Conservation (phyloP, 2,797 vertebrate species). For the Myotis daubentonii region DNA sequence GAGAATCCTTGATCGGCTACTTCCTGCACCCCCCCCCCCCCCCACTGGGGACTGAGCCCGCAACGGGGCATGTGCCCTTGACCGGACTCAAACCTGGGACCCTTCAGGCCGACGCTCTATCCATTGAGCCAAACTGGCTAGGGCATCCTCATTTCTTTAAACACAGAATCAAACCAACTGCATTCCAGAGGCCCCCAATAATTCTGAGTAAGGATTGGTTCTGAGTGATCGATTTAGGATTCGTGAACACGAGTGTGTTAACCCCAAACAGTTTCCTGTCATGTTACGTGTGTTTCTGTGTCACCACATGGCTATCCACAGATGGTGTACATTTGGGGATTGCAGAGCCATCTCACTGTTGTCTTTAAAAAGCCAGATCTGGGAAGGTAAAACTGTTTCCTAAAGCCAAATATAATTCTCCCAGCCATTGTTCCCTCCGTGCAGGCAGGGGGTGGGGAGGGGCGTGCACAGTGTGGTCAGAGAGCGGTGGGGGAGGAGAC, state of each 20-base stretch:
- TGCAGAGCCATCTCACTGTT: slow-evolving; percentile 77
- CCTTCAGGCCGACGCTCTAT: too few relatives aligned
- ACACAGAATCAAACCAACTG: slow-evolving; percentile 23
- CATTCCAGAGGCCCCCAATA: slow-evolving; percentile 36
- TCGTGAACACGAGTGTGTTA: slow-evolving; percentile 48
- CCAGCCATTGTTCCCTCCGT: background rate
- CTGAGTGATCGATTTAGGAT: slow-evolving; percentile 60
- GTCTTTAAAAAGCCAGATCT: slow-evolving; percentile 72
- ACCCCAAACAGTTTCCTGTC: slow-evolving; percentile 56
- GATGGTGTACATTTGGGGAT: slow-evolving; percentile 77
- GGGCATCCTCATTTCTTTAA: slow-evolving; percentile 50
- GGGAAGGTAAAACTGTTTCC: slow-evolving; percentile 75
- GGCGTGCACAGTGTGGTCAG: background rate
- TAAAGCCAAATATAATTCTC: slow-evolving; percentile 68
- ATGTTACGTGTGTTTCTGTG: slow-evolving; percentile 76
- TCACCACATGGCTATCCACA: slow-evolving; percentile 77
- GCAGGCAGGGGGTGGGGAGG: background rate
- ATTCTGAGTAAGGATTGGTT: slow-evolving; percentile 44
- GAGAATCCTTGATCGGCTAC: too few relatives aligned
- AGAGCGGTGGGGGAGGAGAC: background rate
- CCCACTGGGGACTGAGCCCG: too few relatives aligned
- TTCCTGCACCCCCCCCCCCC: too few relatives aligned
- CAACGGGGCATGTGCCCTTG: too few relatives aligned
- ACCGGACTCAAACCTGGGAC: too few relatives aligned
- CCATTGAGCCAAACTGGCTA: too few relatives aligned